Percentiles rank a stretch among this genome's conserved stretches.
These are phyloP conservation scores for Bufo gargarizans DNA, from an alignment of 2,113 vertebrate genomes.

Conservation along the genomic window DNA sequence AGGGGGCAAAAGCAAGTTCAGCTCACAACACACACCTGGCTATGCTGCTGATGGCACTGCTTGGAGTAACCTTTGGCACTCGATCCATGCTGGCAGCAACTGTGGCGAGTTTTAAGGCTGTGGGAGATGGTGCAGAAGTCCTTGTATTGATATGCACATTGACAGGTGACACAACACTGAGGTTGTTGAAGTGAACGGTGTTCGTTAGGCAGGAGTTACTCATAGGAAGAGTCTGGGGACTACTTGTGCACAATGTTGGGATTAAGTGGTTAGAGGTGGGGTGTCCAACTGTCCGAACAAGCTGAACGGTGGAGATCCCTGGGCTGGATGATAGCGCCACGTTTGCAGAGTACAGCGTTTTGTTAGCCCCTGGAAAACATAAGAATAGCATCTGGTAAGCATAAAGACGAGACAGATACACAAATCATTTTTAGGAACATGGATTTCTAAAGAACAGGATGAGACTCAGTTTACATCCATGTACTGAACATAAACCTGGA, in stretches of 20 bases:
- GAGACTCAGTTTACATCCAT: neutral
- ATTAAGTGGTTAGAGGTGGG: slow-evolving; percentile 82
- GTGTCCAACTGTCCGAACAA: slow-evolving; percentile 83
- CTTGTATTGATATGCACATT: slow-evolving; percentile 85
- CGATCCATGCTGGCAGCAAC: slow-evolving; percentile 88
- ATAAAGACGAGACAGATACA: too few species aligned
- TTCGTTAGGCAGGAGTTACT: slow-evolving; percentile 84
- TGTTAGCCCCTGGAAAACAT: slow-evolving; percentile 76
- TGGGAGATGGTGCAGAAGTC: slow-evolving; percentile 86
- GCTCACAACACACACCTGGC: slow-evolving; percentile 72
- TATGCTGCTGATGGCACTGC: slow-evolving; percentile 88
- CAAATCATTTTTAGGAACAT: too few species aligned
- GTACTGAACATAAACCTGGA: neutral
- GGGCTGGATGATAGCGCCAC: slow-evolving; percentile 81
- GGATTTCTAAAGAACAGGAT: too few species aligned
- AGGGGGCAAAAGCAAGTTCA: too few species aligned
- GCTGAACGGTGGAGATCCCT: slow-evolving; percentile 82
- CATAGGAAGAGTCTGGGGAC: slow-evolving; percentile 83
- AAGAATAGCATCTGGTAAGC: neutral
- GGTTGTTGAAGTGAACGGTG: slow-evolving; percentile 81
- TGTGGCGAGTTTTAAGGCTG: slow-evolving; percentile 93
- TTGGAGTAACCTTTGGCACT: slow-evolving; percentile 89
- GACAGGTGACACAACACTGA: slow-evolving; percentile 88
- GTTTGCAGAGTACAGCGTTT: slow-evolving; percentile 83
- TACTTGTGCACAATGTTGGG: slow-evolving; percentile 82